Evolutionary conservation across 2,113 vertebrate species (phyloP).

Genomic region (Callopanchax toddi): DNA sequence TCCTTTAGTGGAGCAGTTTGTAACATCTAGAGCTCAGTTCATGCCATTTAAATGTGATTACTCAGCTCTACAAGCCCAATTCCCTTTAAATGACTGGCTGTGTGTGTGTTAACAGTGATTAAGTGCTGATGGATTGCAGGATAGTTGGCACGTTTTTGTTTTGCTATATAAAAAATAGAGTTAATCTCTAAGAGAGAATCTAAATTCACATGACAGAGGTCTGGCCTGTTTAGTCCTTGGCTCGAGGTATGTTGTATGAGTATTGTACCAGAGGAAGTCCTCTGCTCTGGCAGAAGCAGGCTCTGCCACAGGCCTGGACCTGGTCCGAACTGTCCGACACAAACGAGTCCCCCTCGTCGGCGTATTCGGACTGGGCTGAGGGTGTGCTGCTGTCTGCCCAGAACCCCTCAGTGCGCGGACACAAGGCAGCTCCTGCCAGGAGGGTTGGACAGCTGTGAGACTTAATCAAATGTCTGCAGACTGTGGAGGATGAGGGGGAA

Average conservation of each 20-base stretch:
- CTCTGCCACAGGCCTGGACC: conserved; percentile 93
- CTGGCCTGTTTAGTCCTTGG: conserved; percentile 71
- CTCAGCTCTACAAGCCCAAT: conserved; percentile 75
- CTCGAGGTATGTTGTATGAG: conserved; percentile 88
- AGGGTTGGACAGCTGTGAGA: conserved; percentile 93
- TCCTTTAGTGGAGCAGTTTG: conserved; percentile 40
- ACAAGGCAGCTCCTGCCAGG: conserved; percentile 80
- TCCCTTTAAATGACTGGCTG: conserved; percentile 77
- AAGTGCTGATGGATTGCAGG: conserved; percentile 82
- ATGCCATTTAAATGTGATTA: conserved; percentile 36
- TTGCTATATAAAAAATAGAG: conserved; percentile 32
- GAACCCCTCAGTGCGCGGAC: conserved; percentile 84
- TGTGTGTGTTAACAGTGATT: conserved; percentile 51
- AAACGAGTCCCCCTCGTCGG: conserved; percentile 95
- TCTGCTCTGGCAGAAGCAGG: conserved; percentile 95
- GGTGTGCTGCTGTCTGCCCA: conserved; percentile 91
- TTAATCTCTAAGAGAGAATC: conserved; percentile 35
- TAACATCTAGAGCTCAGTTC: conserved; percentile 28
- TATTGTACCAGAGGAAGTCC: conserved; percentile 93
- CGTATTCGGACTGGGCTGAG: conserved; percentile 92
- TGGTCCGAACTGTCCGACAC: conserved; percentile 98
- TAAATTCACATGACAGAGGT: conserved; percentile 51
- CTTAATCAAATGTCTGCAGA: conserved; percentile 95
- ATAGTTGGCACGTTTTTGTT: conserved; percentile 63
- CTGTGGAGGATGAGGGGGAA: conserved; percentile 71